These are phyloP conservation scores for Struthidea cinerea DNA, from an alignment of 2,113 vertebrate genomes.

Conservation along the genomic window DNA sequence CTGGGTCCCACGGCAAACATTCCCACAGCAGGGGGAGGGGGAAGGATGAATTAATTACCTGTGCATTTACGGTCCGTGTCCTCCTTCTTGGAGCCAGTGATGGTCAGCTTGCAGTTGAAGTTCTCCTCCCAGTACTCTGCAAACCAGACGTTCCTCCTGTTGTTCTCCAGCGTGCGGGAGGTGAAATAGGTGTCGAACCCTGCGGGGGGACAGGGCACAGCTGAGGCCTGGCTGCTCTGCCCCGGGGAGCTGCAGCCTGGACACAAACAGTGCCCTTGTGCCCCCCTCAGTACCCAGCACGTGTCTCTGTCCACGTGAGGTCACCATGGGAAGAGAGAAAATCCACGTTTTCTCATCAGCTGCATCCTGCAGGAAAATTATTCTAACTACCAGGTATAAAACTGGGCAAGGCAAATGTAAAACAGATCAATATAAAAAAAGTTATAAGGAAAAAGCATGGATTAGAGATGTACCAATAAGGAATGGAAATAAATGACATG, in stretches of 20 bases:
- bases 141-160: constrained; percentile 96
- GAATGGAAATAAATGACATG: background rate
- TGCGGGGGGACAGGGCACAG: constrained; percentile 48
- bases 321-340: rapidly evolving
- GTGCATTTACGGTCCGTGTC: constrained; percentile 94
- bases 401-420: too few relatives aligned
- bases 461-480: background rate
- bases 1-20: background rate
- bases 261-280: rapidly evolving
- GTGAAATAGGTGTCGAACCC: constrained; percentile 92
- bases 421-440: background rate
- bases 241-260: background rate
- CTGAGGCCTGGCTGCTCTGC: background rate
- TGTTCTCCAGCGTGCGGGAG: constrained; percentile 91
- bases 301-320: rapidly evolving
- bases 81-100: constrained; percentile 93
- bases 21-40: background rate
- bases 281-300: background rate
- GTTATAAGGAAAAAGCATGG: background rate
- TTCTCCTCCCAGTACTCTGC: constrained; percentile 98
- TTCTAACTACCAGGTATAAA: background rate
- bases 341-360: background rate
- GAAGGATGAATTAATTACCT: constrained; percentile 74
- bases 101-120: constrained; percentile 95
- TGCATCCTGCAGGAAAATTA: background rate